Percentiles rank a stretch among this genome's conserved stretches.
These are phyloP conservation scores for Microcebus griseorufus DNA, from an alignment of 2,113 vertebrate species.

Conservation along the genomic window DNA sequence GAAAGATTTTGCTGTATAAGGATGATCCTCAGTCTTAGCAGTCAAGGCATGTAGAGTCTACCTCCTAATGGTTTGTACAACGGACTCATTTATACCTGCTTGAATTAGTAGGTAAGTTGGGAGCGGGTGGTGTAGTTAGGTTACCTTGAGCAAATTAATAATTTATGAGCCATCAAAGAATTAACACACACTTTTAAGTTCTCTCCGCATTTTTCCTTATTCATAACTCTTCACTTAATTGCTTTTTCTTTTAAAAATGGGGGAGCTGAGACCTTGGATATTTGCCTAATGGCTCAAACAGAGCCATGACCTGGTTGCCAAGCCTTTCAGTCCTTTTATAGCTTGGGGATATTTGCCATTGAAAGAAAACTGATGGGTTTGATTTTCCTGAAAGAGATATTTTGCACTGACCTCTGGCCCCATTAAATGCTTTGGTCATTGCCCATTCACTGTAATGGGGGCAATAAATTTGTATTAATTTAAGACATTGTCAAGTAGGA, in stretches of 20 bases:
- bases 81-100: not conserved
- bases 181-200: constrained; percentile 55
- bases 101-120: constrained; percentile 14
- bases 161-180: constrained; percentile 63
- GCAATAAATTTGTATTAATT: constrained; percentile 77
- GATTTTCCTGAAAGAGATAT: constrained; percentile 69
- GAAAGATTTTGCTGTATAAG: not conserved
- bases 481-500: constrained; percentile 55
- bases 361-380: constrained; percentile 69
- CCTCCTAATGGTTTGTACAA: not conserved
- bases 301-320: constrained; percentile 57
- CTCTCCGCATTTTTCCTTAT: constrained; percentile 49
- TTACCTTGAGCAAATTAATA: constrained; percentile 47
- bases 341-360: constrained; percentile 33
- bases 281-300: constrained; percentile 68
- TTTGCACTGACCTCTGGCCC: constrained; percentile 60
- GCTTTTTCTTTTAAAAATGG: constrained; percentile 62
- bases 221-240: constrained; percentile 75
- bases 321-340: constrained; percentile 59
- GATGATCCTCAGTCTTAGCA: not conserved
- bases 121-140: not conserved
- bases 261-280: constrained; percentile 56
- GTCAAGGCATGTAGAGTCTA: not conserved
- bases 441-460: constrained; percentile 53
- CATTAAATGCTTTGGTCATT: constrained; percentile 69